Base-by-base conservation (phyloP, 2,113 vertebrate species). In the Formicarius rufipectus region DNA sequence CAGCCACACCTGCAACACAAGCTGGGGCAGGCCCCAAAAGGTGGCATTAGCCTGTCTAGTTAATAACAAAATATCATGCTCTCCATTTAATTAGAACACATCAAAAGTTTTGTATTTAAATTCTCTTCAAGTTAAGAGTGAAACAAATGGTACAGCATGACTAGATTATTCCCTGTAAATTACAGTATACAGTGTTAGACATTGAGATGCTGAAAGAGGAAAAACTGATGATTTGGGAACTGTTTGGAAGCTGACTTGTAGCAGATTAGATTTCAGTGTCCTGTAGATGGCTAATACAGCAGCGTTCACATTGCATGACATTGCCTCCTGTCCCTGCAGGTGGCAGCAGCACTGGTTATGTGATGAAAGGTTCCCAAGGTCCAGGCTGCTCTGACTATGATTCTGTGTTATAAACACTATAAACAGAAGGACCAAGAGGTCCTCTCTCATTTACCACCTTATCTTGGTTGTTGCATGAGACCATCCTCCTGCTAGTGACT, bases 121-220 rank as follows among this genome's bases (percentile, higher is more conserved):
- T 79, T 35, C 58, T 84, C 69, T 88, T 94, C 73, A 96, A 55
- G 45, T 24, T 67, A 82, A 97, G 74, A 85, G 76, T 68, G 78
- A 97, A 97, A 94, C 52, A 95, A 97, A 91, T 72, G 53, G 77
- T 95, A 73, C 30, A 88, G 63, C 13, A 2, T 69, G 93, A 95
- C 79, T 85, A 86, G 68, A 89, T 96, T 90, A 88, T 86, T 94
- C 35, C 62, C 58, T 67, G 50, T 68, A 95, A 91, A 96, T 95
- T 91, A 42, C 22, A 45, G 71, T 87, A 77, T 10, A 19, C 50
- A 82, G 23, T 11, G 22, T 49, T 81, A 86, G 52, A 59, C 35
- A 33, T 0, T 45, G n/a, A 74, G 91, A 87, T 62, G 67, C 67
- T 58, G 69, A 66, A 63, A 30, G 64, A 95, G 73, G 24, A 21